Conservation (phyloP, 2,888 invertebrate species). For the Petrolisthes cinctipes region DNA sequence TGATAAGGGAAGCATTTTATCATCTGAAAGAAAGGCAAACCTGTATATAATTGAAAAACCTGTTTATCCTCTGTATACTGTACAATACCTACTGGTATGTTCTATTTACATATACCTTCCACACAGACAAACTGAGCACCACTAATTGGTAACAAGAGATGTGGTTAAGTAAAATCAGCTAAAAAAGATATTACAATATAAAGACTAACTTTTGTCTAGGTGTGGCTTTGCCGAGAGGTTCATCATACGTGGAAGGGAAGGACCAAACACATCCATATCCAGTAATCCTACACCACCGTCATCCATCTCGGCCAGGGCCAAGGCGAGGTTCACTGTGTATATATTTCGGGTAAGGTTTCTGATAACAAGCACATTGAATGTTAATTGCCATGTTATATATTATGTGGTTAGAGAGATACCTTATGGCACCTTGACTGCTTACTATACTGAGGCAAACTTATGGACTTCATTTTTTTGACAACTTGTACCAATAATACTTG, state of each 20-base stretch:
- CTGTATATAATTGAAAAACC: neutral
- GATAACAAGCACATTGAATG: neutral
- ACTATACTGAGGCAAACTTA: no score
- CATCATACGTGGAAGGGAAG: conserved; percentile 95
- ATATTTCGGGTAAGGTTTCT: neutral
- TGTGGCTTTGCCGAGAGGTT: conserved; percentile 86
- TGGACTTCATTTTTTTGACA: no score
- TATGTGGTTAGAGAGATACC: no score
- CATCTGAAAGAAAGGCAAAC: conserved; percentile 71
- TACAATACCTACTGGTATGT: neutral
- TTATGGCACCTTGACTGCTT: no score
- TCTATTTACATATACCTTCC: neutral
- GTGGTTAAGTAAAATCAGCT: neutral
- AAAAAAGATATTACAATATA: neutral
- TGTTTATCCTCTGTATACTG: neutral
- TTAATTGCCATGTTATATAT: no score
- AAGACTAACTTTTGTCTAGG: conserved; percentile 76
- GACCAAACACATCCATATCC: conserved; percentile 96
- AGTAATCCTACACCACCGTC: conserved; percentile 80
- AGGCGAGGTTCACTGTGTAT: conserved; percentile 83
- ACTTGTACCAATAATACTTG: no score
- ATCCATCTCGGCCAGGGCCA: conserved; percentile 77
- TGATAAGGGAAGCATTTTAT: conserved; percentile 86
- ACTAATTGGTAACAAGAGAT: neutral
- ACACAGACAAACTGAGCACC: neutral